A percentile compares a stretch with the other conserved stretches of the same genome.
phyloP scores from a whole-genome alignment of 2,797 vertebrate species.

The Apogon hyalosoma region DNA sequence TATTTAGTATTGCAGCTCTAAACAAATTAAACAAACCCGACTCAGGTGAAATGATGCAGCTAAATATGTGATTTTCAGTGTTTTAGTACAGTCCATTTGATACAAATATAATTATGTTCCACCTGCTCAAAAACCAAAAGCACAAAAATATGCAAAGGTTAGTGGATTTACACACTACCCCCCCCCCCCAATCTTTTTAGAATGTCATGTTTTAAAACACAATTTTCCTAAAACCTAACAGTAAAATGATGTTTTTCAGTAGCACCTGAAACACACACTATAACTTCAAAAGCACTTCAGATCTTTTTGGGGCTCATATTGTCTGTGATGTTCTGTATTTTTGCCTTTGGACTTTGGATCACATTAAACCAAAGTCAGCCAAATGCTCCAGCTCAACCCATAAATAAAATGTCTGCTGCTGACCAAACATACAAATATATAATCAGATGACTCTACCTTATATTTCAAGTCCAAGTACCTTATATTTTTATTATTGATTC shows the following conservation, averaged over 20 bases:
- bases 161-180: neutral
- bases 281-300: no score
- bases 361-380: slow-evolving; percentile 17
- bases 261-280: no score
- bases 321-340: no score
- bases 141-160: slow-evolving; percentile 15
- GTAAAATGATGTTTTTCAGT: no score
- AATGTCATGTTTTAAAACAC: neutral
- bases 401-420: slow-evolving; percentile 25
- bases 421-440: no score
- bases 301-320: no score
- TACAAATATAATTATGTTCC: neutral
- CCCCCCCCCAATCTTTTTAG: neutral
- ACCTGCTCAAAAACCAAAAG: slow-evolving; percentile 1
- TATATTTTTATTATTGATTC: no score
- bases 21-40: neutral
- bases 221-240: no score
- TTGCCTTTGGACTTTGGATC: no score
- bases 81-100: slow-evolving; percentile 15
- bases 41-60: neutral
- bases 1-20: neutral
- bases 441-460: no score
- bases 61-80: neutral
- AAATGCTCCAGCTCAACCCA: slow-evolving; percentile 16
- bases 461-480: no score